Conservation (phyloP, 2,113 vertebrate species). For the Pterocles burchelli region DNA sequence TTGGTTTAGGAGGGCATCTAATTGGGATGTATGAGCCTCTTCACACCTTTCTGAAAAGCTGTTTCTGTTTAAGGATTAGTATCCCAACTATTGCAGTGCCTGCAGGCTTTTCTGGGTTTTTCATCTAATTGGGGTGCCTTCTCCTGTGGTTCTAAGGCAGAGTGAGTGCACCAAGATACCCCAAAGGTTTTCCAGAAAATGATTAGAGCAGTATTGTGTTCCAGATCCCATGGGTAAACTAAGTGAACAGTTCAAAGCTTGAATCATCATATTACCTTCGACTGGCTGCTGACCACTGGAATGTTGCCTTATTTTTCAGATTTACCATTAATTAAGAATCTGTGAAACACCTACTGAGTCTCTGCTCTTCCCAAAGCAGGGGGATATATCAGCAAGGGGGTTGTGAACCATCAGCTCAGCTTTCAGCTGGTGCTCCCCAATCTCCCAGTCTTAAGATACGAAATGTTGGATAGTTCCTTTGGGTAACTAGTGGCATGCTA, state of each 20-base stretch:
- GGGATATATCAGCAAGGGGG: background rate
- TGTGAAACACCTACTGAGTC: background rate
- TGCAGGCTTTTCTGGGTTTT: background rate
- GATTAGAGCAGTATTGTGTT: background rate
- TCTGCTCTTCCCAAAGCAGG: background rate
- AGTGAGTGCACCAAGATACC: accelerated
- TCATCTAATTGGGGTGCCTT: background rate
- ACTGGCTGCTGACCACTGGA: background rate
- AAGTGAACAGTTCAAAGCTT: background rate
- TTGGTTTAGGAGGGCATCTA: background rate
- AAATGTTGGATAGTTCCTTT: background rate
- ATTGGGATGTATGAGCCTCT: background rate
- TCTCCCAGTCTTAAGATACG: background rate
- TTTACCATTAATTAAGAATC: background rate
- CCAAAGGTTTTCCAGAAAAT: background rate
- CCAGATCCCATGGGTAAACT: background rate
- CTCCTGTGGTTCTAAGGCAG: background rate
- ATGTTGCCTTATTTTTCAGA: background rate
- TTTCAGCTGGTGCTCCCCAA: background rate
- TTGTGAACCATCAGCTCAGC: background rate
- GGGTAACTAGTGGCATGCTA: background rate
- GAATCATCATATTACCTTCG: background rate
- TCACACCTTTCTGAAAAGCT: background rate
- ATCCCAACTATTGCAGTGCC: background rate
- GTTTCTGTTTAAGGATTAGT: background rate